A percentile compares a stretch with the other conserved stretches of the same genome.
Conservation (phyloP, 2,113 vertebrate genomes). For the Pantherophis guttatus region DNA sequence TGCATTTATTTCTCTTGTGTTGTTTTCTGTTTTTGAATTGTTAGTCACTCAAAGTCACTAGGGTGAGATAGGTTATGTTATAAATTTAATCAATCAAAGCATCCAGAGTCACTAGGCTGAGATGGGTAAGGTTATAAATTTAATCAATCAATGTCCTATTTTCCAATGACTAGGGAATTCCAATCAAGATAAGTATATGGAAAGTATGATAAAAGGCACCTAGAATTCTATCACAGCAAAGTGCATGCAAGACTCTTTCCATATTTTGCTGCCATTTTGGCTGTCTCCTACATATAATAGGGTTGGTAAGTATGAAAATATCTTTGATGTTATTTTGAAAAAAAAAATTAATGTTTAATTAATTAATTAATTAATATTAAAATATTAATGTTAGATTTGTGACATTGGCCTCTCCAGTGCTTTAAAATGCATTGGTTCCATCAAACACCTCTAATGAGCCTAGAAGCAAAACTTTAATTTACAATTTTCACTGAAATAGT, state of each 20-base stretch:
- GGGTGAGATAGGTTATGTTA: background rate
- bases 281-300: background rate
- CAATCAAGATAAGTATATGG: background rate
- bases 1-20: background rate
- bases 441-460: background rate
- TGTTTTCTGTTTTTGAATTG: background rate
- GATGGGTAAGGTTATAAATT: background rate
- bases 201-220: background rate
- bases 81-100: background rate
- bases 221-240: background rate
- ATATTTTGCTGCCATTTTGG: background rate
- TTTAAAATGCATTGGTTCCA: background rate
- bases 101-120: background rate
- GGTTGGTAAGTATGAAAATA: background rate
- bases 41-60: background rate
- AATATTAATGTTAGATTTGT: background rate
- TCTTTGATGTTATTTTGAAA: background rate
- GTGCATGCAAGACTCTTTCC: no score
- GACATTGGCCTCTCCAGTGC: background rate
- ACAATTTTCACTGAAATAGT: background rate
- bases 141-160: background rate
- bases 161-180: background rate
- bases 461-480: background rate
- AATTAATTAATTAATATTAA: no score
- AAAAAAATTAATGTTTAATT: background rate